Base-by-base conservation (phyloP, 2,888 invertebrate species). In the Mythimna ferrago region DNA sequence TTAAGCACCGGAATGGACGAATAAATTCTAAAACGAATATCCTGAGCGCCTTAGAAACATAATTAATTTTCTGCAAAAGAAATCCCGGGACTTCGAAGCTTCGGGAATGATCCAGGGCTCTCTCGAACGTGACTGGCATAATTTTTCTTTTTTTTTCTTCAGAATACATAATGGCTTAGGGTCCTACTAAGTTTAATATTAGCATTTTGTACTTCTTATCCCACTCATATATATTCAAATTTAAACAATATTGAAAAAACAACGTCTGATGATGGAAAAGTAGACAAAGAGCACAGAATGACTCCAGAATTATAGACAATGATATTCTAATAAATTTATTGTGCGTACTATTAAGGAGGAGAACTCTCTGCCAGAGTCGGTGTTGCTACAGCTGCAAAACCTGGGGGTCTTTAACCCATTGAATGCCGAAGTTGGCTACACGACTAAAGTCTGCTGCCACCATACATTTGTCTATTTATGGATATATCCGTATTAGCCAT, bases 111-210 rank as follows among this genome's bases (percentile, higher is more conserved):
- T 69, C 67, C 58, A 57, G 61, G 57, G 41, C 56, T 61, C 65
- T 68, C 53, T n/a, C 41, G 26, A 60, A 80, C 83, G 85, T 86
- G 87, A 71, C 67, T 68, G n/a, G 78, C 51, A 82, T 80, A 75
- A 66, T 67, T 72, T 68, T 76, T 48, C 5, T 48, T 16, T 48
- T 44, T 44, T 44, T 48, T 79, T 68, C 41, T 61, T 62, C 51
- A 61, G 51, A 73, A 71, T 66, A 77, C 57, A 35, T 57, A 57
- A 74, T 54, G 53, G 58, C 54, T 60, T 66, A 60, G 10, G 5
- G 35, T 32, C 58, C 32, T 19, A 63, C n/a, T 14, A 41, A 51
- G 19, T 70, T 11, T n/a, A 66, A 57, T 54, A 69, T 79, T 69
- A 64, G 57, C 57, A 73, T 69, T 32, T 54, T 66, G 11, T 57